Conservation (phyloP, 1,140 invertebrate species). For the Pectinophora gossypiella region DNA sequence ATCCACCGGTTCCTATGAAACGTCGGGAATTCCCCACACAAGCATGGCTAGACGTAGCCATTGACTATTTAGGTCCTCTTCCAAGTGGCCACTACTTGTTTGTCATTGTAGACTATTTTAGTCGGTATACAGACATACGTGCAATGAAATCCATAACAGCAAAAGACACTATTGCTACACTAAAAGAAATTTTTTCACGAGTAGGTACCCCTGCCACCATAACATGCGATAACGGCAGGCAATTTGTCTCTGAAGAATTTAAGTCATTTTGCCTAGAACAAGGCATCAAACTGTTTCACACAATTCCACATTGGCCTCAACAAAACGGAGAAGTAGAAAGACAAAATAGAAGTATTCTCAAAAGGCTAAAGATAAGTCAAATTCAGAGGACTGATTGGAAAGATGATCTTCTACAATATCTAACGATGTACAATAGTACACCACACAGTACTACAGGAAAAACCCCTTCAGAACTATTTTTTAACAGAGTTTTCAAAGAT, state of each 20-base stretch:
- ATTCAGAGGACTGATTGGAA: background rate
- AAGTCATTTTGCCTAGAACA: background rate
- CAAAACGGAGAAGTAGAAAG: background rate
- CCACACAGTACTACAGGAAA: conserved; percentile 22
- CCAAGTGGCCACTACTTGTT: background rate
- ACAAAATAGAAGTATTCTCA: background rate
- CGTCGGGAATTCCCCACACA: background rate
- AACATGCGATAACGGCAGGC: background rate
- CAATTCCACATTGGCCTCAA: background rate
- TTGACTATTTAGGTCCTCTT: background rate
- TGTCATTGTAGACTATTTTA: background rate
- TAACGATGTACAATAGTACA: conserved; percentile 28
- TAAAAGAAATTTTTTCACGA: background rate
- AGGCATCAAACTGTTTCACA: background rate
- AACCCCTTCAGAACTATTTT: conserved; percentile 25
- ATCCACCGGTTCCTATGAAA: background rate
- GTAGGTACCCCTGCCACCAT: background rate
- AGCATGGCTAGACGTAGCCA: background rate
- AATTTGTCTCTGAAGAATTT: background rate
- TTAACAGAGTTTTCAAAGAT: conserved; percentile 11
- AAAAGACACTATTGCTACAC: background rate
- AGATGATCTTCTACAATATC: conserved; percentile 12
- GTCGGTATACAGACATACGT: background rate
- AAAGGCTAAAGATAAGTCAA: background rate
- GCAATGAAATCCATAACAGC: background rate